A percentile compares a stretch with the other conserved stretches of the same genome.
Evolutionary conservation across 2,797 vertebrate genomes (phyloP).

Genomic region (Pangasius mekongensis): DNA sequence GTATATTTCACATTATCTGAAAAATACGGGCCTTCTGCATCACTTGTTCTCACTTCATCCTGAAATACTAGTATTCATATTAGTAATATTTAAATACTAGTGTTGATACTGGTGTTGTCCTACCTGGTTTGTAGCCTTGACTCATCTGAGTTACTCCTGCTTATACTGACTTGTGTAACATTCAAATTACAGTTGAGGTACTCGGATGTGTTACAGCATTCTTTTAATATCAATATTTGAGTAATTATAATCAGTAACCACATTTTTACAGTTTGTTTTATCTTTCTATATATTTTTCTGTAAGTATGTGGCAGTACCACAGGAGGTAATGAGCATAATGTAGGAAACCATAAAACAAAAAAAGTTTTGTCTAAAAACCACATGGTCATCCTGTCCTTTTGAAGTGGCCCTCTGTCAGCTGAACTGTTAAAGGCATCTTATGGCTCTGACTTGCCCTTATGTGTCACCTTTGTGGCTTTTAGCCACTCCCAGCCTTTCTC

Average conservation of each 20-base stretch:
- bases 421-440: conserved; percentile 72
- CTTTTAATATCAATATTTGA: neutral
- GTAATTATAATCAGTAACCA: neutral
- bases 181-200: neutral
- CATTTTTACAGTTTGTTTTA: neutral
- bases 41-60: neutral
- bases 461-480: conserved; percentile 50
- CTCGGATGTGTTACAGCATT: neutral
- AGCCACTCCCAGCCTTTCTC: conserved; percentile 37
- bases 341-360: neutral
- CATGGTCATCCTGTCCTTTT: conserved; percentile 33
- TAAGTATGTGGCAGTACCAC: neutral
- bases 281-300: neutral
- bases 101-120: neutral
- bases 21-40: conserved; percentile 55
- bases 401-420: conserved; percentile 60
- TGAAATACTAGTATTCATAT: neutral
- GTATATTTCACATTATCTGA: conserved; percentile 14
- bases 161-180: neutral
- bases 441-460: conserved; percentile 61
- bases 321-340: neutral
- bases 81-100: neutral
- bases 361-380: neutral
- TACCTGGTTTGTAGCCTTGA: neutral
- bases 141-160: neutral